phyloP scores from a whole-genome alignment of 1,140 invertebrate genomes.

The Bombus soroeensis region DNA sequence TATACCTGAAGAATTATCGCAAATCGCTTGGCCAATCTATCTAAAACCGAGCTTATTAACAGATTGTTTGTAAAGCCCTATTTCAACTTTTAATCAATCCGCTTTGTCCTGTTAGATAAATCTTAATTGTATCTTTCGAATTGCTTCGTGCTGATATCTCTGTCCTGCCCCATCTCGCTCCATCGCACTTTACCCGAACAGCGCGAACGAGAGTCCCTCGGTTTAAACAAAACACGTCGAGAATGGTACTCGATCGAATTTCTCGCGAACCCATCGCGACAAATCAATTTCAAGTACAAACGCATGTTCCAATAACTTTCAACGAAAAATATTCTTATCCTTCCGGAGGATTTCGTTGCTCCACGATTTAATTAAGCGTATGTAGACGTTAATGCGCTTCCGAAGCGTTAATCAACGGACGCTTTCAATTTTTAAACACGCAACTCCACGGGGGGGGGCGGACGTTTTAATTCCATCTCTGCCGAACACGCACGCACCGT shows the following conservation, averaged over 20 bases:
- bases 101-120: conserved; percentile 57
- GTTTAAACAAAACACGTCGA: conserved; percentile 38
- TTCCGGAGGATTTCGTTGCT: not conserved
- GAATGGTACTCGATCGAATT: conserved; percentile 40
- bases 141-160: conserved; percentile 41
- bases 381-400: not conserved
- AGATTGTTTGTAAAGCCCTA: conserved; percentile 49
- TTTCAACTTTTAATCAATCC: conserved; percentile 63
- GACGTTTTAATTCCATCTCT: conserved; percentile 36
- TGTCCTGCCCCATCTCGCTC: not conserved
- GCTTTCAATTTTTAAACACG: conserved; percentile 21
- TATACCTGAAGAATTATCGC: not conserved
- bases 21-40: not conserved
- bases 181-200: not conserved
- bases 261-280: conserved; percentile 7
- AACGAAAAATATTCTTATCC: not conserved
- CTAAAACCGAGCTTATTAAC: conserved; percentile 59
- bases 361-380: not conserved
- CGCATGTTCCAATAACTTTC: not conserved
- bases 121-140: conserved; percentile 67
- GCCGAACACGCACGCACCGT: not conserved
- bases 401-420: not conserved
- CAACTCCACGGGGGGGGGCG: not conserved
- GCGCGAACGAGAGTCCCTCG: conserved; percentile 12
- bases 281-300: not conserved